A percentile compares a stretch with the other conserved stretches of the same genome.
Conservation (phyloP, 2,113 vertebrate species). For the Paralichthys olivaceus region DNA sequence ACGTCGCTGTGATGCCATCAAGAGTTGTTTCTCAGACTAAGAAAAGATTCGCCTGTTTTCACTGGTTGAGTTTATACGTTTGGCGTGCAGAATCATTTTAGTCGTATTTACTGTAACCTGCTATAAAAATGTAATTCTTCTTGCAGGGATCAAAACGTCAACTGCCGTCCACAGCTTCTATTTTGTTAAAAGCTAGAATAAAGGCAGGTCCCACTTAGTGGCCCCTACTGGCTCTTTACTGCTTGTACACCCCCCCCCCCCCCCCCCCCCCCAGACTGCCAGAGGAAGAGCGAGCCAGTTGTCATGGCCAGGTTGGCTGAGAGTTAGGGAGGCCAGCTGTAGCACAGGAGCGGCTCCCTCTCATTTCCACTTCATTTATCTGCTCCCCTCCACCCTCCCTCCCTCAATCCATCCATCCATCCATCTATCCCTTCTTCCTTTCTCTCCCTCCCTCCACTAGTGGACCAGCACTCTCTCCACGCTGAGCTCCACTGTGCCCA, state of each 20-base stretch:
- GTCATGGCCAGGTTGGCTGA: slow-evolving; percentile 60
- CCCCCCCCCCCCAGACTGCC: not conserved
- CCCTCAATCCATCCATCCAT: slow-evolving; percentile 13
- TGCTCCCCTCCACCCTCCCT: slow-evolving; percentile 5
- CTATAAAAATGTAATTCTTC: no score
- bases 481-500: slow-evolving; percentile 65
- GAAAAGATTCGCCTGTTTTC: no score
- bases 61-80: no score
- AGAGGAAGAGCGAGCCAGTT: slow-evolving; percentile 51
- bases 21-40: no score
- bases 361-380: slow-evolving; percentile 78
- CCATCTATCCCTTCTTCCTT: slow-evolving; percentile 36
- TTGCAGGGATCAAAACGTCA: no score
- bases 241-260: not conserved
- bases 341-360: slow-evolving; percentile 66
- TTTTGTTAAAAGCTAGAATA: not conserved
- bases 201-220: not conserved
- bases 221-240: slow-evolving; percentile 1
- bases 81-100: no score
- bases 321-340: slow-evolving; percentile 67
- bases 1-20: no score
- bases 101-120: no score
- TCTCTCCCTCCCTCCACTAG: slow-evolving; percentile 52
- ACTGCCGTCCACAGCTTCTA: not conserved
- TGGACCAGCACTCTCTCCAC: slow-evolving; percentile 50